These are phyloP conservation scores for Leptestheria dahalacensis DNA, from an alignment of 1,140 invertebrate species.

Conservation along the genomic window DNA sequence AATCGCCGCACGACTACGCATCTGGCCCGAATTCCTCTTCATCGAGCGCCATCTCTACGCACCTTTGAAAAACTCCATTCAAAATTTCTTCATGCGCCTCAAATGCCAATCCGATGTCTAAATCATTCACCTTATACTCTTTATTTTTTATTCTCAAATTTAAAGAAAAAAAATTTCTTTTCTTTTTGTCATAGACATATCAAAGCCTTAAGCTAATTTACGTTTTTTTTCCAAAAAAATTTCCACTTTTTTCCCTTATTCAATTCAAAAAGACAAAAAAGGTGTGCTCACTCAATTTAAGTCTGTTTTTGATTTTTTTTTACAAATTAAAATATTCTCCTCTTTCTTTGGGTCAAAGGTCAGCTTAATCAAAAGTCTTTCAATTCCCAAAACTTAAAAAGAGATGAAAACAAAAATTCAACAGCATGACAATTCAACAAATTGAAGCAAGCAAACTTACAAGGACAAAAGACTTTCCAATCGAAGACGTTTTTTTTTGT, in stretches of 20 bases:
- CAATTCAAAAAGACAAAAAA: too few species aligned
- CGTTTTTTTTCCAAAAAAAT: too few species aligned
- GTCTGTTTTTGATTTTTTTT: background rate
- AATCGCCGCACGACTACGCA: background rate
- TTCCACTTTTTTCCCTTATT: too few species aligned
- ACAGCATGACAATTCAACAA: too few species aligned
- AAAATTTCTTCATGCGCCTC: background rate
- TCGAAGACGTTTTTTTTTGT: too few species aligned
- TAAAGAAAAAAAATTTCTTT: too few species aligned
- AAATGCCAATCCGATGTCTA: background rate
- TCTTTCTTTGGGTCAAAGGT: too few species aligned
- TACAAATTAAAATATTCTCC: background rate
- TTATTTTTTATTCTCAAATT: background rate
- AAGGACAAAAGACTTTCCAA: too few species aligned
- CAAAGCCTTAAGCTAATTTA: background rate
- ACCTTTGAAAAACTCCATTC: background rate
- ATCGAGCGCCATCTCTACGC: slow-evolving; percentile 4
- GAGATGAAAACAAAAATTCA: background rate
- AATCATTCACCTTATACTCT: background rate
- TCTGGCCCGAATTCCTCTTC: slow-evolving; percentile 8
- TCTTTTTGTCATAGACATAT: background rate
- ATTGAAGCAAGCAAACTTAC: too few species aligned
- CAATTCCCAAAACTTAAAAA: background rate
- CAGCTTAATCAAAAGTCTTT: too few species aligned
- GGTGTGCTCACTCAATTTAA: too few species aligned